These are phyloP conservation scores for Platichthys flesus DNA, from an alignment of 2,113 vertebrate species.

Conservation along the genomic window DNA sequence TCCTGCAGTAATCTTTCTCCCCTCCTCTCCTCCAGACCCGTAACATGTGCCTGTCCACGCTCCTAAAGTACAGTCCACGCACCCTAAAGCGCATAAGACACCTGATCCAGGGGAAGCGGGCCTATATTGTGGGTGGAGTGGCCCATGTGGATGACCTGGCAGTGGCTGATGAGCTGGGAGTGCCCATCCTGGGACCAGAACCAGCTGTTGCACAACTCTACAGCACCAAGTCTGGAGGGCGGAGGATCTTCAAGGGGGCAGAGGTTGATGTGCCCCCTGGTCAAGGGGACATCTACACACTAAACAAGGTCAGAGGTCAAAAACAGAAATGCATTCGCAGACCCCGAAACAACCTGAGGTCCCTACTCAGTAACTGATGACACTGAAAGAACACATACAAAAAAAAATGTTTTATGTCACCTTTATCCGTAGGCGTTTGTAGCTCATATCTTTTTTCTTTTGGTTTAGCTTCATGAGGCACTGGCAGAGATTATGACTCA, in stretches of 20 bases:
- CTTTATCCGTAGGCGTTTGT: neutral
- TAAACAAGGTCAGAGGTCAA: conserved; percentile 82
- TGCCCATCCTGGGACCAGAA: conserved; percentile 88
- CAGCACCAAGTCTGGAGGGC: conserved; percentile 88
- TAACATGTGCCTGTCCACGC: conserved; percentile 88
- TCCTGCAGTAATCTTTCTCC: conserved; percentile 30
- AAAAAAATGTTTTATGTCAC: neutral
- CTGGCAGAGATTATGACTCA: conserved; percentile 83
- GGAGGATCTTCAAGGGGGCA: conserved; percentile 82
- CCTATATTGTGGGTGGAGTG: conserved; percentile 86
- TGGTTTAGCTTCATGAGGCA: conserved; percentile 82
- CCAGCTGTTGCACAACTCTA: conserved; percentile 85
- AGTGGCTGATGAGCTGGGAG: conserved; percentile 86
- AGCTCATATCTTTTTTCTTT: conserved; percentile 13
- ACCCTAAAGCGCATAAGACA: conserved; percentile 84
- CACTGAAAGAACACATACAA: neutral
- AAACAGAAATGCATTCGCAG: neutral
- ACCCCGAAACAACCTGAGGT: neutral
- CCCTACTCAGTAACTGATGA: neutral
- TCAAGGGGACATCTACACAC: conserved; percentile 78
- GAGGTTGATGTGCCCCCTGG: conserved; percentile 85
- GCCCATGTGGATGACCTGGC: conserved; percentile 88
- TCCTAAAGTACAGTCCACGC: conserved; percentile 90
- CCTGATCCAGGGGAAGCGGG: conserved; percentile 83
- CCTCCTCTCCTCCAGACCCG: conserved; percentile 77